phyloP scores from a whole-genome alignment of 2,888 invertebrate species.

The Pterostichus niger region DNA sequence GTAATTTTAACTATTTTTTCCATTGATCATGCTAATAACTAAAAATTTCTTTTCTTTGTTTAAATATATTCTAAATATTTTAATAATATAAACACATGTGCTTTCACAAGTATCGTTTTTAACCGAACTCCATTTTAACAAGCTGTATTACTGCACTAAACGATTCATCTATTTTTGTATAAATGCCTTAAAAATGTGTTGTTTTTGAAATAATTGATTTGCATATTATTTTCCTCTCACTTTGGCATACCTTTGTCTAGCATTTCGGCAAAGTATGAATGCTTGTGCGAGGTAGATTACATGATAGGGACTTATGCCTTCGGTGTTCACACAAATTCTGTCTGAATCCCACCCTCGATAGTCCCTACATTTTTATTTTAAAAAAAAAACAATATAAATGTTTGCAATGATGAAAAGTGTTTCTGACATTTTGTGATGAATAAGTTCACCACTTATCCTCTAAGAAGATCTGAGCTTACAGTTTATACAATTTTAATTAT shows the following conservation, averaged over 20 bases:
- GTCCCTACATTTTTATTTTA: constrained; percentile 69
- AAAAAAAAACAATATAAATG: background rate
- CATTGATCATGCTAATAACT: no score
- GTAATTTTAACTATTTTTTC: no score
- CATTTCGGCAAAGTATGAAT: constrained; percentile 73
- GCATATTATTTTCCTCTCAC: constrained; percentile 55
- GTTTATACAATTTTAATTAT: background rate
- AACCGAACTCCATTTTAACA: no score
- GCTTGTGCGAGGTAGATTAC: constrained; percentile 71
- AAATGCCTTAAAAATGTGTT: no score
- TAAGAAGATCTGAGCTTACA: constrained; percentile 55
- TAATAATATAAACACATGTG: no score
- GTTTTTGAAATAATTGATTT: no score
- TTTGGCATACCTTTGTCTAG: constrained; percentile 66
- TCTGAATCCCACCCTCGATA: constrained; percentile 86
- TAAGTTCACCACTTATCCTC: constrained; percentile 32
- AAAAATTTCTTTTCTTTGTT: no score
- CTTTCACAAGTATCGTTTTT: no score
- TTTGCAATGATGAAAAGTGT: background rate
- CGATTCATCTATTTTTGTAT: no score
- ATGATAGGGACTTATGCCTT: constrained; percentile 79
- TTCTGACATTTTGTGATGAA: constrained; percentile 29
- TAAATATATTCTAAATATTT: no score
- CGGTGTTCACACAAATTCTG: constrained; percentile 83
- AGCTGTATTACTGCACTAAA: no score